Percentiles rank a stretch among this genome's conserved stretches.
These are phyloP conservation scores for Amiota communis DNA, from an alignment of 2,888 invertebrate species.

Conservation along the genomic window DNA sequence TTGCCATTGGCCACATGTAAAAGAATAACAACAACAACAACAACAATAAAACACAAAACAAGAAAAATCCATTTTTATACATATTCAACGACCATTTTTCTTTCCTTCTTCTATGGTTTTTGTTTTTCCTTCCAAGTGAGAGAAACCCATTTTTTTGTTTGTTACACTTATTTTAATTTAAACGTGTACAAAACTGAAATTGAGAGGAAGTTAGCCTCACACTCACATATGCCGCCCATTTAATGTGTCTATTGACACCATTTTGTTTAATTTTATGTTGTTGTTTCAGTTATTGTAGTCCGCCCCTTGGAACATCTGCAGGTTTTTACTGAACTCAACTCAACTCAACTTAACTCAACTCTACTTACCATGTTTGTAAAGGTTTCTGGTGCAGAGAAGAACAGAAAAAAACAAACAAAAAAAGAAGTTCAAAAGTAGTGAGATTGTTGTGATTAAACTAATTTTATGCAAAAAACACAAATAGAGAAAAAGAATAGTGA, in stretches of 20 bases:
- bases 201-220: slow-evolving; percentile 16
- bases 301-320: not conserved
- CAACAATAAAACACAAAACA: no score
- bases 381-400: no score
- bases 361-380: not conserved
- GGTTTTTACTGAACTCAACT: slow-evolving; percentile 53
- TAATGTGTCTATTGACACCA: slow-evolving; percentile 64
- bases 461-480: slow-evolving; percentile 58
- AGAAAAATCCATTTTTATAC: not conserved
- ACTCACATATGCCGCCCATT: slow-evolving; percentile 53
- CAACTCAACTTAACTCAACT: slow-evolving; percentile 24
- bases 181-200: not conserved
- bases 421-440: not conserved
- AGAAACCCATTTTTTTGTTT: not conserved
- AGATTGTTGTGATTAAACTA: slow-evolving; percentile 62
- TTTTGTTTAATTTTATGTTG: slow-evolving; percentile 11
- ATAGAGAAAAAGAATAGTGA: slow-evolving; percentile 11
- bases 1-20: slow-evolving; percentile 5
- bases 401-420: not conserved
- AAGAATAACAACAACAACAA: not conserved
- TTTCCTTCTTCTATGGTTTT: not conserved
- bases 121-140: not conserved
- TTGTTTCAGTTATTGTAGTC: not conserved
- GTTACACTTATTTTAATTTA: not conserved
- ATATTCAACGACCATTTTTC: not conserved